Conservation (phyloP, 2,797 vertebrate genomes). For the Thunnus albacares region DNA sequence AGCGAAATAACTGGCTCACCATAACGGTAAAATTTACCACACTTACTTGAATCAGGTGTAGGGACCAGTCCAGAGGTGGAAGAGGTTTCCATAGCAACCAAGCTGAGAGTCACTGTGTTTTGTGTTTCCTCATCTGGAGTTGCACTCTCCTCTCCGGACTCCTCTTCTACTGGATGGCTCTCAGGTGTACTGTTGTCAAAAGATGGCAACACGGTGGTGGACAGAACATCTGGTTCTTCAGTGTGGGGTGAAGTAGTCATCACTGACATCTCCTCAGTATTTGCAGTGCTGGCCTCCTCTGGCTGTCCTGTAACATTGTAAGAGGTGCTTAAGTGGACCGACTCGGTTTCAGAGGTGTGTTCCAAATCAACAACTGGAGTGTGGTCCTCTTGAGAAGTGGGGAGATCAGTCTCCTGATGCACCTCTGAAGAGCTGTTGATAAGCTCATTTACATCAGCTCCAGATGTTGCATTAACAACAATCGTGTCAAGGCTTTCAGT, state of each 20-base stretch:
- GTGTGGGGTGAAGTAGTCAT: constrained; percentile 23
- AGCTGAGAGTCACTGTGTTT: constrained; percentile 25
- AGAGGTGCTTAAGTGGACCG: constrained; percentile 28
- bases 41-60: constrained; percentile 51
- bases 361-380: constrained; percentile 14
- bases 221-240: constrained; percentile 29
- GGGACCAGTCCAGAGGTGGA: constrained; percentile 3
- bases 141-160: constrained; percentile 35
- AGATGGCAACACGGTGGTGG: neutral
- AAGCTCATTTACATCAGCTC: constrained; percentile 28
- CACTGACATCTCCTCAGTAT: constrained; percentile 7
- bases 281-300: constrained; percentile 31
- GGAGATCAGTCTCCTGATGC: constrained; percentile 27
- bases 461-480: constrained; percentile 34
- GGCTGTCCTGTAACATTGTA: constrained; percentile 26
- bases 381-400: constrained; percentile 53
- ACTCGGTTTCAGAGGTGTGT: constrained; percentile 13
- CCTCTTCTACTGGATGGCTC: constrained; percentile 16
- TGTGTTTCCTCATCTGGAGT: constrained; percentile 36
- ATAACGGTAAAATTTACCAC: neutral
- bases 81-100: constrained; percentile 13
- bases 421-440: constrained; percentile 25
- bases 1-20: neutral
- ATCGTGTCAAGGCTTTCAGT: constrained; percentile 16
- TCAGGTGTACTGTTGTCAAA: constrained; percentile 33